Evolutionary conservation across 1,140 invertebrate species (phyloP).

Genomic region (Drosophila novamexicana): DNA sequence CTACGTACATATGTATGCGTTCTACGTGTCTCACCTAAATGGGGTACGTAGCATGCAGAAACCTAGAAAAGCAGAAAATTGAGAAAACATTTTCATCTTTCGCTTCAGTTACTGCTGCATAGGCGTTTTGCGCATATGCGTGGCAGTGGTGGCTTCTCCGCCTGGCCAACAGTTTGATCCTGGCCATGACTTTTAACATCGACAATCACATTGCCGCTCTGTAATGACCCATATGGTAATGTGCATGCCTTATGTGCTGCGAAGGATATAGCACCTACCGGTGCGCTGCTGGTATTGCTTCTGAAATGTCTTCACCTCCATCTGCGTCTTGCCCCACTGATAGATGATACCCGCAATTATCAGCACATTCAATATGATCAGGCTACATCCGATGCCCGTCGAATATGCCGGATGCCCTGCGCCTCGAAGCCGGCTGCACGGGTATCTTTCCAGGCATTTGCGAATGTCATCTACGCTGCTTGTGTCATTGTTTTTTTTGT

Average conservation of each 20-base stretch:
- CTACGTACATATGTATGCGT: conserved; percentile 21
- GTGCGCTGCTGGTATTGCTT: conserved; percentile 88
- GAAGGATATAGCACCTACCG: conserved; percentile 89
- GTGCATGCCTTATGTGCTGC: conserved; percentile 88
- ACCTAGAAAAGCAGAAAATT: conserved; percentile 1
- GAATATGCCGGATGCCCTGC: conserved; percentile 94
- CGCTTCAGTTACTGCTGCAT: no score
- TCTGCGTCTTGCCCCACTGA: conserved; percentile 94
- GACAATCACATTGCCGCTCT: conserved; percentile 90
- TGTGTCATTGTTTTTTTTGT: conserved; percentile 86
- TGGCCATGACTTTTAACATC: conserved; percentile 90
- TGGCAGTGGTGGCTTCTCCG: conserved; percentile 84
- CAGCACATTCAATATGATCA: conserved; percentile 95
- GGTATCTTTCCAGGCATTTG: conserved; percentile 89
- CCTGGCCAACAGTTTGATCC: conserved; percentile 86
- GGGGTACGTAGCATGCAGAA: neutral
- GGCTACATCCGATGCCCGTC: conserved; percentile 95
- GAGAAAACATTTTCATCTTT: conserved; percentile 19
- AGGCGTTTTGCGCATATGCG: no score
- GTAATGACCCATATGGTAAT: conserved; percentile 88
- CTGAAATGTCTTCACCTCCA: conserved; percentile 92
- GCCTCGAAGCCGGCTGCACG: conserved; percentile 90
- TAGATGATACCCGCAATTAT: conserved; percentile 98
- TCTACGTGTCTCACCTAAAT: neutral
- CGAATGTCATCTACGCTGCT: conserved; percentile 84